Evolutionary conservation across 2,113 vertebrate genomes (phyloP).

Genomic region (Beaufortia kweichowensis): DNA sequence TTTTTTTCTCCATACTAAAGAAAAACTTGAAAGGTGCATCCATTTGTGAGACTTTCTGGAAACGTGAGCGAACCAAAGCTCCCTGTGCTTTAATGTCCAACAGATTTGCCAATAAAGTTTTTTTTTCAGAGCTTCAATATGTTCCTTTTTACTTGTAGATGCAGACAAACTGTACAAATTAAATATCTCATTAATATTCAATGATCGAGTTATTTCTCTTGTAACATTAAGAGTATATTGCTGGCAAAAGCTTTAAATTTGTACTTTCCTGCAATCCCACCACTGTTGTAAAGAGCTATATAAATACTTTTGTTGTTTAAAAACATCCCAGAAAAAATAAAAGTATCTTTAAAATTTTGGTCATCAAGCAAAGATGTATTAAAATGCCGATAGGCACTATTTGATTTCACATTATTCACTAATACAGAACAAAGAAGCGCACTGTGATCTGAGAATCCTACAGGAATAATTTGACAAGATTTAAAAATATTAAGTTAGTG

Average conservation of each 20-base stretch:
- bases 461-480: neutral
- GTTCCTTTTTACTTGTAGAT: neutral
- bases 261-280: neutral
- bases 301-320: neutral
- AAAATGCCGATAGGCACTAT: constrained; percentile 11
- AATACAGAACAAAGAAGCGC: neutral
- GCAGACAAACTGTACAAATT: neutral
- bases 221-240: neutral
- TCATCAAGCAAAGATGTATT: constrained; percentile 7
- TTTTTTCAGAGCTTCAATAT: neutral
- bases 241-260: neutral
- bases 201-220: neutral
- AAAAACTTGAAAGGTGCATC: too few species aligned
- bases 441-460: neutral
- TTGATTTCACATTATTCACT: neutral
- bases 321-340: constrained; percentile 4
- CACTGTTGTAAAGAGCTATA: neutral
- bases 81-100: neutral
- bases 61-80: neutral
- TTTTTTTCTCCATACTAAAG: constrained; percentile 32
- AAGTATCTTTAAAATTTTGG: neutral
- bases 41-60: neutral
- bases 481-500: neutral
- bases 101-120: neutral
- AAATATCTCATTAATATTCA: neutral